Conservation (phyloP, 2,113 vertebrate genomes). For the Urocolius indicus region DNA sequence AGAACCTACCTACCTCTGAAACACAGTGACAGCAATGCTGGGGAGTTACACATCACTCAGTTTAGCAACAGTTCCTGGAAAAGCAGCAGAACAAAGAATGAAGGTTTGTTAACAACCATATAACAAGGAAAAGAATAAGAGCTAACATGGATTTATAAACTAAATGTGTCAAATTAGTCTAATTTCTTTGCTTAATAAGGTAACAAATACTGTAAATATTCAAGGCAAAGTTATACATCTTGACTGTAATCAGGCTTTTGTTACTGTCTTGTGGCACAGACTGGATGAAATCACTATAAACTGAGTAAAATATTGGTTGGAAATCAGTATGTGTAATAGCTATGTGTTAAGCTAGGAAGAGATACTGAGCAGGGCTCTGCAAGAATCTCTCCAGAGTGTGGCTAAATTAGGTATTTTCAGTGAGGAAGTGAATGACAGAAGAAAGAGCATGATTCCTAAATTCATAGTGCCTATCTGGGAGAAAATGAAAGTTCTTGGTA, state of each 20-base stretch:
- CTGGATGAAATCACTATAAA: background rate
- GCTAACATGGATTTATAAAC: background rate
- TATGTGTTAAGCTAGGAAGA: background rate
- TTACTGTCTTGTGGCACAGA: background rate
- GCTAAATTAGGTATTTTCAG: background rate
- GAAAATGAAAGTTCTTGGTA: background rate
- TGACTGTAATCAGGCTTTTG: background rate
- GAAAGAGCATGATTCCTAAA: background rate
- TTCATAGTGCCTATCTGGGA: background rate
- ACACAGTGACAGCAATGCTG: background rate
- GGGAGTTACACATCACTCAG: background rate
- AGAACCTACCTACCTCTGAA: background rate
- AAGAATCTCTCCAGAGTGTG: background rate
- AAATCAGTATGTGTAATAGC: background rate
- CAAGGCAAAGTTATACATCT: background rate
- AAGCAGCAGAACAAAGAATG: background rate
- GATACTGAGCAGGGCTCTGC: background rate
- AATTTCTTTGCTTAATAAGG: slow-evolving; percentile 7
- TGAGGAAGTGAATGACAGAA: background rate
- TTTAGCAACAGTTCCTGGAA: background rate
- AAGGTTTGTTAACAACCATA: background rate
- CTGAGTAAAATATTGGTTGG: background rate
- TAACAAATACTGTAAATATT: background rate
- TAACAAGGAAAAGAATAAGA: background rate
- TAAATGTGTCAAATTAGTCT: background rate